Evolutionary conservation across 1,140 invertebrate genomes (phyloP), one percentile per base, ranked within the genome.

Genomic region (Caenorhabditis inopinata): DNA sequence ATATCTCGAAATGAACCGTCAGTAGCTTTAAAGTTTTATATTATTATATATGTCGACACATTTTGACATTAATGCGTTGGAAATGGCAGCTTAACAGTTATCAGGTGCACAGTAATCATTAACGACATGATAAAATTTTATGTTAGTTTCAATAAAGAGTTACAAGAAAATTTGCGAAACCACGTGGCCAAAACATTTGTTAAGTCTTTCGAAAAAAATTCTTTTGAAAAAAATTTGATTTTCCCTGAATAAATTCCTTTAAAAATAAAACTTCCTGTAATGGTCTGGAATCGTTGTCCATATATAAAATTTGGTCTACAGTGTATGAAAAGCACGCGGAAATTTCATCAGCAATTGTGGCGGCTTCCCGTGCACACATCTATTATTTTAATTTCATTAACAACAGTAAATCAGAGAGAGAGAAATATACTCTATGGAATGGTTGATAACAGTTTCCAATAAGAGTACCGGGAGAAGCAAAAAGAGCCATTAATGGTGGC

Each of bases 61-160:
- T 68, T n/a, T 29, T 42, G 58, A 68, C 18, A 18, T 42, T 68
- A 68, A 68, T 68, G 58, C 58, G 58, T 21, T 38, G 58, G 38
- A 68, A 68, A 68, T 68, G 58, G 35, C 32, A 68, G 58, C 32
- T 68, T 68, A 68, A 68, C 32, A 38, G 32, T 68, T 68, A 68
- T 68, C 58, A 32, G 32, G 58, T 68, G 58, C 58, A 68, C 58
- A 68, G 58, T 68, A 32, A 32, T 32, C 32, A 32, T 68, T 42
- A 68, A 68, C 32, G 58, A 68, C 32, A 18, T 68, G 58, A 68
- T 38, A 42, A 38, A 32, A 68, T 68, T 68, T 68, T 42, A 68
- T 38, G n/a, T 29, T 29, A 29, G 25, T 68, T 68, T 32, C 27
- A 58, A 58, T 21, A 25, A 68, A 68, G 38, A 68, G 58, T 38